phyloP scores from a whole-genome alignment of 1,140 invertebrate species.

The Bombus fervidus region DNA sequence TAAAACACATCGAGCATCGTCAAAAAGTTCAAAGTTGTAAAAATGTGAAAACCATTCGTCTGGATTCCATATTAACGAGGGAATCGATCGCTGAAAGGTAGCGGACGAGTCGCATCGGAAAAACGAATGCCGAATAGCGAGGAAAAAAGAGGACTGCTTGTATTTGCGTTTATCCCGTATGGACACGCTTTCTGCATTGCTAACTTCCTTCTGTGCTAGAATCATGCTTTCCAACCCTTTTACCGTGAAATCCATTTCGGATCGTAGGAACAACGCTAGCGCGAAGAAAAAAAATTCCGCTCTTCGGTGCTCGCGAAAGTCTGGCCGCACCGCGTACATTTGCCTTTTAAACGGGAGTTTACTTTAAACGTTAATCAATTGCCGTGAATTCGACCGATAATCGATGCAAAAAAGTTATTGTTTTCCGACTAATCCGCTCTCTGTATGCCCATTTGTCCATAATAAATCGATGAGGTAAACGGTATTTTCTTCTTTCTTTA shows the following conservation, averaged over 20 bases:
- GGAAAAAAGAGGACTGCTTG: neutral
- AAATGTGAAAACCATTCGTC: neutral
- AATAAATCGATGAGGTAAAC: neutral
- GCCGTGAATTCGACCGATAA: neutral
- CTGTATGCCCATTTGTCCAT: too few relatives aligned
- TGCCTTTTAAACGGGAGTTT: too few relatives aligned
- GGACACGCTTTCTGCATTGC: slow-evolving; percentile 8
- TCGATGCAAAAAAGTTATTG: neutral
- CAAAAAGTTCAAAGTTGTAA: neutral
- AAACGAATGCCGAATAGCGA: neutral
- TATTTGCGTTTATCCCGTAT: slow-evolving; percentile 34
- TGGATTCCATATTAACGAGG: neutral
- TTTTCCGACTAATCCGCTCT: neutral
- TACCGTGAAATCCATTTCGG: slow-evolving; percentile 15
- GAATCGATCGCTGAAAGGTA: slow-evolving; percentile 3
- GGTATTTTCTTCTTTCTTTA: neutral
- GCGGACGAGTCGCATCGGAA: neutral
- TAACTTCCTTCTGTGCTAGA: neutral
- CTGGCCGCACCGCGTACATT: too few relatives aligned
- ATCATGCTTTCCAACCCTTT: neutral
- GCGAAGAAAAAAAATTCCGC: neutral
- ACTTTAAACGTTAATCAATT: neutral
- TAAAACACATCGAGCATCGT: too few relatives aligned
- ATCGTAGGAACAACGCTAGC: neutral
- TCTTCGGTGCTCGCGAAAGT: neutral